These are phyloP conservation scores for Neoscelio sp. DNA, from an alignment of 2,888 invertebrate genomes.

Conservation along the genomic window DNA sequence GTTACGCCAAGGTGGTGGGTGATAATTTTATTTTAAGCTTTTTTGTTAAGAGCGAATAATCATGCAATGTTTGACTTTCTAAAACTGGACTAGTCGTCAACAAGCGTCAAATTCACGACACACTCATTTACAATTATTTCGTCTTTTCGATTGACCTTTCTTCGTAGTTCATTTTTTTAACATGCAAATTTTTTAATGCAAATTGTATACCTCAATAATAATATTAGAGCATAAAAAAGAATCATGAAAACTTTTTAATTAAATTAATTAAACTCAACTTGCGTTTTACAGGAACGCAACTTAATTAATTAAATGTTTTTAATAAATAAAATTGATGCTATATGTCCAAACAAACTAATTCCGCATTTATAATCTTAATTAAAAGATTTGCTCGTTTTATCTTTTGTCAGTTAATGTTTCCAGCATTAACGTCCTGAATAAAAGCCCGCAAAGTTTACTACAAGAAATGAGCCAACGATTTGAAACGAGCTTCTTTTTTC, in stretches of 20 bases:
- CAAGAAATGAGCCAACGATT: neutral
- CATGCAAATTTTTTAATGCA: no score
- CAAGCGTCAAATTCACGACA: neutral
- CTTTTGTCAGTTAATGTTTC: neutral
- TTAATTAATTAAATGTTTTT: conserved; percentile 29
- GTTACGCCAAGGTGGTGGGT: conserved; percentile 49
- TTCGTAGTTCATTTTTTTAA: neutral
- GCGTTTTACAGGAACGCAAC: neutral
- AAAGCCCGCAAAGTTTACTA: conserved; percentile 25
- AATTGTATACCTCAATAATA: conserved; percentile 8
- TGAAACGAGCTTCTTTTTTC: conserved; percentile 21
- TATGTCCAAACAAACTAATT: conserved; percentile 15
- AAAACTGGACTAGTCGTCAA: conserved; percentile 41
- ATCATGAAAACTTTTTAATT: conserved; percentile 34
- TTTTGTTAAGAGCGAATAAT: conserved; percentile 52
- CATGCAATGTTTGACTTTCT: conserved; percentile 65
- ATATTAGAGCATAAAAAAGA: conserved; percentile 11
- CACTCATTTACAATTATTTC: neutral
- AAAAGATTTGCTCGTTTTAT: conserved; percentile 19
- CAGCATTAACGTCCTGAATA: neutral
- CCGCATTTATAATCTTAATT: conserved; percentile 32
- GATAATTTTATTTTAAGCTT: conserved; percentile 60
- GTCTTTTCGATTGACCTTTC: no score
- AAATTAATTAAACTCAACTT: conserved; percentile 44
- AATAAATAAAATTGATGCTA: conserved; percentile 33